Evolutionary conservation across 2,113 vertebrate genomes (phyloP), one percentile per base, ranked within the genome.

Genomic region (Gulo gulo): DNA sequence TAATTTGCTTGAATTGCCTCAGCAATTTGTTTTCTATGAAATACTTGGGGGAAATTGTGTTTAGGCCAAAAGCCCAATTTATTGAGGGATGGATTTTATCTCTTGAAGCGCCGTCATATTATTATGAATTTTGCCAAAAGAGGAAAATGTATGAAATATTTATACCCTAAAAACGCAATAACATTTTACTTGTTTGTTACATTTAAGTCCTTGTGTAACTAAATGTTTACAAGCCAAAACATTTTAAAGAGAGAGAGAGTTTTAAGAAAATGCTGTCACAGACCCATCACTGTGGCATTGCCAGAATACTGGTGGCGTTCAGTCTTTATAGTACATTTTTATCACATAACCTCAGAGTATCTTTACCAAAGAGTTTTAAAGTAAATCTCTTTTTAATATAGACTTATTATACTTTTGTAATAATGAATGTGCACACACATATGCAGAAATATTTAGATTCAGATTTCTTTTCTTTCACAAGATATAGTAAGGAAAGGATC

Each of bases 351-450:
- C 95, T 98, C 94, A 94, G 98, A 98, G 52, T 94, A 95, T 98
- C 97, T 98, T 98, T 98, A 98, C 98, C 98, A 99, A 99, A 99
- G 98, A 98, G 94, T 97, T 98, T 98, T 84, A 95, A 97, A 92
- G 65, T 94, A 95, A 98, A 97, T 96, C 61, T 97, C 87, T 94
- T 97, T 97, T 97, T 93, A 98, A 98, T 96, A 93, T 98, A 96
- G 61, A 97, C 94, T 95, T 97, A 76, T 91, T 94, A 98, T 86
- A 94, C 96, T 98, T 98, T 98, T 96, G 95, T 97, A 88, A 81
- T 97, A 97, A 98, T 97, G 95, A 98, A 98, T 98, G 94, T 95
- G 94, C 97, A 97, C 42, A 23, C 94, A 94, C 96, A 47, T 97
- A 97, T 92, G 79, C 96, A 88, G 91, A 98, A 93, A 95, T 95